Evolutionary conservation across 2,888 invertebrate genomes (phyloP), one percentile per base, ranked within the genome.

Genomic region (Lasioglossum villosulum): DNA sequence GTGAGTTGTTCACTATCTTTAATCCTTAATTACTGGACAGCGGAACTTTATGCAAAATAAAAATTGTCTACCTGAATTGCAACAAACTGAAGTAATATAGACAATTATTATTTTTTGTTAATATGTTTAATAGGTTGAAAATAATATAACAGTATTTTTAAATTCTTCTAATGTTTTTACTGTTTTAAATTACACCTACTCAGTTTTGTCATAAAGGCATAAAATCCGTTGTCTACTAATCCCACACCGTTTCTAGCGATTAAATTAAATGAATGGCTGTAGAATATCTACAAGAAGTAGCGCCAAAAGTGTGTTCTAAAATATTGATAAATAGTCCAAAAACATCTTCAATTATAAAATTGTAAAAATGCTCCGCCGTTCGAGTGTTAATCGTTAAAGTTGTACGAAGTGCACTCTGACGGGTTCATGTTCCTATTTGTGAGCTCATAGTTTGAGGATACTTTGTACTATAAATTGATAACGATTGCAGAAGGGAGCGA

Each of bases 401-500:
- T 23, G 52, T 23, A 8, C 23, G 23, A 52, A 23, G 23, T 3
- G 8, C 52, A 23, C 52, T 52, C 52, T 52, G 23, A 52, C 23
- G 52, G 23, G 52, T 52, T 1, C 5, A 2, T 48, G 16, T 16
- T 19, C 23, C 5, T 1, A 59, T 75, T 56, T 37, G 37, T 8
- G 14, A 14, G 42, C 6, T 42, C 52, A 52, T 23, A 27, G 34
- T 34, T 52, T 3, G 5, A 37, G 23, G n/a, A 37, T 27, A 14
- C 16, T 34, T 48, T 30, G 30, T 10, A 19, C 12, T 48, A 2
- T 30, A 77, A 52, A 52, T 52, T 48, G 19, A 23, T 19, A 5
- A 42, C n/a, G 3, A 63, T 96, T 96, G 79, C 96, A 98, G 98
- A 98, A 97, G 96, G 98, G 97, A 56, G 96, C 96, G 6, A 96